phyloP scores from a whole-genome alignment of 2,113 vertebrate species.

The Chaetodon auriga region DNA sequence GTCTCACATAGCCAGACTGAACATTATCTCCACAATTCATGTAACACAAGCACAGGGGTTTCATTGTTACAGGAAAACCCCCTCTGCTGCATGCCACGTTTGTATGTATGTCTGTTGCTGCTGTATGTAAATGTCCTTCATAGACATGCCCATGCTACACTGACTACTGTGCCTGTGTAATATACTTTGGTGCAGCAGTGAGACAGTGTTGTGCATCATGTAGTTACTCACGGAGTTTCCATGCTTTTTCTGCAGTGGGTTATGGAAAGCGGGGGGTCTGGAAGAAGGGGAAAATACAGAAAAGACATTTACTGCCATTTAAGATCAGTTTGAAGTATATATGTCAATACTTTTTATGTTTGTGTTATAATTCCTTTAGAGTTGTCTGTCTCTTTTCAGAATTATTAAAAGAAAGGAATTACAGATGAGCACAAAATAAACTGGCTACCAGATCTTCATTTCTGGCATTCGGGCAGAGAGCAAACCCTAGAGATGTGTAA shows the following conservation, averaged over 20 bases:
- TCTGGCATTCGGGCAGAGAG: neutral
- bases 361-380: neutral
- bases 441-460: neutral
- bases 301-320: constrained; percentile 7
- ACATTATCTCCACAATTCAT: too few species aligned
- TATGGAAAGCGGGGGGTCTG: constrained; percentile 97
- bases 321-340: too few species aligned
- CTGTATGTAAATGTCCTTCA: too few species aligned
- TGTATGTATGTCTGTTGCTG: too few species aligned
- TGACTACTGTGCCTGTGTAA: too few species aligned
- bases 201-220: constrained; percentile 9
- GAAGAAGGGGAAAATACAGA: constrained; percentile 68
- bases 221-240: constrained; percentile 96
- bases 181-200: neutral
- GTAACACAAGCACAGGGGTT: too few species aligned
- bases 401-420: neutral
- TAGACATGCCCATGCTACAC: too few species aligned
- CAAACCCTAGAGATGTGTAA: neutral
- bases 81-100: too few species aligned
- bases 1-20: too few species aligned
- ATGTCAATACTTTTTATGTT: too few species aligned
- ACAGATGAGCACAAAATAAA: neutral
- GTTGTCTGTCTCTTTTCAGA: neutral
- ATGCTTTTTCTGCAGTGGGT: constrained; percentile 98
- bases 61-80: too few species aligned